phyloP scores from a whole-genome alignment of 2,888 invertebrate species.

The Herminia tarsipennalis region DNA sequence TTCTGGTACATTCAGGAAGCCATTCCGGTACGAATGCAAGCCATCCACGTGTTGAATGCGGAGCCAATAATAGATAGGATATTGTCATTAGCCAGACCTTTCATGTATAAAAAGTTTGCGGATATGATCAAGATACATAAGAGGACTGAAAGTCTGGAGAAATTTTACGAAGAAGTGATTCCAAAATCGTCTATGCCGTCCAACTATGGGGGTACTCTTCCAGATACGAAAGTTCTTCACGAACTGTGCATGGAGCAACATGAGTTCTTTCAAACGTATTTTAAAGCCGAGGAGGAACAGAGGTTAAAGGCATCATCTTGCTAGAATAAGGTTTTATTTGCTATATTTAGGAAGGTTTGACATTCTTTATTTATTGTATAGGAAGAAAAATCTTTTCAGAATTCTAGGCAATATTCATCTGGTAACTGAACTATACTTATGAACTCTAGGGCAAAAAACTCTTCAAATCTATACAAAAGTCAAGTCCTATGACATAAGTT shows the following conservation, averaged over 20 bases:
- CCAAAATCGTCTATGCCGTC: slow-evolving; percentile 76
- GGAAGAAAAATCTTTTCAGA: no score
- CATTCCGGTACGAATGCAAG: slow-evolving; percentile 81
- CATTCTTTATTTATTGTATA: no score
- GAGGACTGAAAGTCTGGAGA: slow-evolving; percentile 65
- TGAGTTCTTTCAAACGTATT: slow-evolving; percentile 19
- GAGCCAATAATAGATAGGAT: slow-evolving; percentile 7
- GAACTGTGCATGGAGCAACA: slow-evolving; percentile 21
- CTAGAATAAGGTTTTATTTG: no score
- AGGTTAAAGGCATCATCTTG: slow-evolving; percentile 6
- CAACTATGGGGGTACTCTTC: slow-evolving; percentile 80
- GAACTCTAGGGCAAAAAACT: no score
- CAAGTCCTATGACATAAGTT: no score
- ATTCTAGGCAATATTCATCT: no score
- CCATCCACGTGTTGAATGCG: slow-evolving; percentile 84
- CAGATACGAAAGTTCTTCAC: slow-evolving; percentile 28
- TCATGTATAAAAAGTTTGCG: slow-evolving; percentile 64
- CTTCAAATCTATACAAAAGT: no score
- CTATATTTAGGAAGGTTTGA: no score
- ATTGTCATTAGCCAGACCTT: slow-evolving; percentile 57
- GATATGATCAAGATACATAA: slow-evolving; percentile 71
- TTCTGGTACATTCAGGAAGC: slow-evolving; percentile 85
- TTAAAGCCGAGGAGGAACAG: slow-evolving; percentile 32
- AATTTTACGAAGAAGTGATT: slow-evolving; percentile 62
- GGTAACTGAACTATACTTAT: no score